A percentile compares a stretch with the other conserved stretches of the same genome.
These are phyloP conservation scores for Liolophura sinensis DNA, from an alignment of 1,140 invertebrate genomes.

Conservation along the genomic window DNA sequence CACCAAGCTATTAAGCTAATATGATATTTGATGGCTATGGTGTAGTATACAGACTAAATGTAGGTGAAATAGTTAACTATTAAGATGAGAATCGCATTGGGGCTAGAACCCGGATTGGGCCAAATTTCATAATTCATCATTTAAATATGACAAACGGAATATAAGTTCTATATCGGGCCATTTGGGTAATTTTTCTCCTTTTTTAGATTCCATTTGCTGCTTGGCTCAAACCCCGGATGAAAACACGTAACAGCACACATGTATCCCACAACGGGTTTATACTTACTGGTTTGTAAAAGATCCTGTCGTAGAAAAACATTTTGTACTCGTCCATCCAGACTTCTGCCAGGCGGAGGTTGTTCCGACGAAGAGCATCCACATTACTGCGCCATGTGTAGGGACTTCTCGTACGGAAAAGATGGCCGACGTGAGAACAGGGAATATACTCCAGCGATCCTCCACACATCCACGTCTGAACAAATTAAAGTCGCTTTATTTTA, in stretches of 20 bases:
- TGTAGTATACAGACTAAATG: too few relatives aligned
- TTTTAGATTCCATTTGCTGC: neutral
- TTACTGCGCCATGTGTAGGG: slow-evolving; percentile 67
- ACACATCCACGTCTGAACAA: slow-evolving; percentile 89
- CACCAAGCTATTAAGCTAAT: too few relatives aligned
- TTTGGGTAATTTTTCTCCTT: neutral
- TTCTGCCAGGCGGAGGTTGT: slow-evolving; percentile 58
- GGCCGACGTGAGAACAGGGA: slow-evolving; percentile 89
- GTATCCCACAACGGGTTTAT: neutral
- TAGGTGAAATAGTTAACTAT: too few relatives aligned
- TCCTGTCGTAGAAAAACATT: slow-evolving; percentile 76
- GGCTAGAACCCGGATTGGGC: too few relatives aligned
- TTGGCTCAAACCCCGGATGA: neutral
- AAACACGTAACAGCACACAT: neutral
- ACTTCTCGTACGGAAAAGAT: slow-evolving; percentile 91
- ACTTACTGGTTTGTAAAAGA: slow-evolving; percentile 73
- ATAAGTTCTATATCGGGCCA: neutral
- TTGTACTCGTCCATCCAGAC: slow-evolving; percentile 92
- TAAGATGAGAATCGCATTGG: too few relatives aligned
- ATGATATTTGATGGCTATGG: too few relatives aligned
- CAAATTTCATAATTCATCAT: too few relatives aligned
- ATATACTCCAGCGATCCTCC: slow-evolving; percentile 93
- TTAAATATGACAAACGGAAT: neutral
- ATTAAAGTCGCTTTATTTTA: too few relatives aligned
- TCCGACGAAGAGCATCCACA: slow-evolving; percentile 52